phyloP scores from a whole-genome alignment of 2,888 invertebrate genomes.

The Hirtodrosophila confusa region DNA sequence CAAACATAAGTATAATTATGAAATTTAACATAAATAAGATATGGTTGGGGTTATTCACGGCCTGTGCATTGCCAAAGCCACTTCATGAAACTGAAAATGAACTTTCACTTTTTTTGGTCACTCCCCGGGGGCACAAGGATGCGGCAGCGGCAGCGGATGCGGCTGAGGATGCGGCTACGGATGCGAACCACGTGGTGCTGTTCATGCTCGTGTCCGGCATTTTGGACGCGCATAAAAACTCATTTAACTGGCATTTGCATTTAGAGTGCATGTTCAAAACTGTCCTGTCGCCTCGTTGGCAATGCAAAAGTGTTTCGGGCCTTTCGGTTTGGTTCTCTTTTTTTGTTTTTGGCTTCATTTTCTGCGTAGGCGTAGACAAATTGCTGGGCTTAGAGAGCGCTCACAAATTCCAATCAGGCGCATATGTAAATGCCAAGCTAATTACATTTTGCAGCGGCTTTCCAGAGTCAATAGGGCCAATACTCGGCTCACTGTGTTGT shows the following conservation, averaged over 20 bases:
- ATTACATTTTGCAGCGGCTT: constrained; percentile 65
- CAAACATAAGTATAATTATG: too few relatives aligned
- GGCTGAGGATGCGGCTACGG: too few relatives aligned
- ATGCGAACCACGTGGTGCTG: neutral
- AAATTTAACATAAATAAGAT: too few relatives aligned
- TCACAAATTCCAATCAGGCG: constrained; percentile 51
- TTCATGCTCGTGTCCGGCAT: neutral
- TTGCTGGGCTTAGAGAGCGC: constrained; percentile 42
- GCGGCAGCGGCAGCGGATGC: neutral
- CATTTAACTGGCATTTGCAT: constrained; percentile 78
- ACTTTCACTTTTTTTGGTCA: constrained; percentile 39
- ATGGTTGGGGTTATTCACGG: neutral
- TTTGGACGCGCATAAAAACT: constrained; percentile 64
- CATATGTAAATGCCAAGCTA: constrained; percentile 67
- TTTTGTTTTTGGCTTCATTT: constrained; percentile 4
- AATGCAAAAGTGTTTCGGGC: constrained; percentile 35
- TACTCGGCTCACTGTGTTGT: constrained; percentile 12
- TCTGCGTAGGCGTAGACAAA: constrained; percentile 45
- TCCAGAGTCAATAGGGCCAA: constrained; percentile 31
- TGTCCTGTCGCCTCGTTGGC: constrained; percentile 16
- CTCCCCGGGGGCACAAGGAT: constrained; percentile 10
- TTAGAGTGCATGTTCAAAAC: constrained; percentile 69
- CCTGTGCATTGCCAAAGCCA: neutral
- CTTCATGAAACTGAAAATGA: constrained; percentile 18
- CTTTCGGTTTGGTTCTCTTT: constrained; percentile 9